These are phyloP conservation scores for Athene cunicularia DNA, from an alignment of 2,113 vertebrate genomes.

Conservation along the genomic window DNA sequence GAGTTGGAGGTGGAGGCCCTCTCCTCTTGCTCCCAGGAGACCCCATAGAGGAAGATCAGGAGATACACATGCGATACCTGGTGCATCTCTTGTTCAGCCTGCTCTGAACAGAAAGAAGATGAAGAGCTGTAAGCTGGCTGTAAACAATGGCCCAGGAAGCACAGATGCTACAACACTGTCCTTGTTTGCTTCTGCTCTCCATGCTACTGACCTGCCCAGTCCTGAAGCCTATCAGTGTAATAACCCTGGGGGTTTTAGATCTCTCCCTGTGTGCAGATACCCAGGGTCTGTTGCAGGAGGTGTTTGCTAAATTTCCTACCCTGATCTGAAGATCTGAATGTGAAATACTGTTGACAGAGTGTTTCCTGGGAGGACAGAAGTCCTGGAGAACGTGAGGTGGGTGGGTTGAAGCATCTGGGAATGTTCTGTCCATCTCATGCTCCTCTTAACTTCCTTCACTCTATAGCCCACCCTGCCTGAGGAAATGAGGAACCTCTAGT, in stretches of 20 bases:
- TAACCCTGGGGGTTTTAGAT: neutral
- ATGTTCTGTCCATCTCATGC: neutral
- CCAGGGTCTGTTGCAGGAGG: neutral
- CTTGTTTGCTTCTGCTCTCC: neutral
- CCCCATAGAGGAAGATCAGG: neutral
- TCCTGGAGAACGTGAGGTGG: neutral
- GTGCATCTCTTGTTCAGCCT: neutral
- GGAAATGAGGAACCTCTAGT: neutral
- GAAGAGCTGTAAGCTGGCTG: neutral
- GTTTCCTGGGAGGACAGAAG: neutral
- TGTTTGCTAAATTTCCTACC: neutral
- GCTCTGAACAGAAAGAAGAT: neutral
- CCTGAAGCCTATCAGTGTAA: neutral
- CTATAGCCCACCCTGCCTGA: neutral
- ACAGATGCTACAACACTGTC: neutral
- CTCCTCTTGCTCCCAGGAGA: neutral
- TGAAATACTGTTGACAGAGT: neutral
- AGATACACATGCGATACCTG: neutral
- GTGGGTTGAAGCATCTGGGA: neutral
- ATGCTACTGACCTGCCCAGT: neutral
- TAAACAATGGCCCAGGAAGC: neutral
- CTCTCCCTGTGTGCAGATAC: neutral
- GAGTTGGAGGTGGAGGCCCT: neutral
- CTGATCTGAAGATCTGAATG: neutral
- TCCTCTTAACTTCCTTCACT: neutral